Percentiles rank a stretch among this genome's conserved stretches.
Conservation (phyloP, 2,113 vertebrate genomes). For the Tychaedon coryphoeus region DNA sequence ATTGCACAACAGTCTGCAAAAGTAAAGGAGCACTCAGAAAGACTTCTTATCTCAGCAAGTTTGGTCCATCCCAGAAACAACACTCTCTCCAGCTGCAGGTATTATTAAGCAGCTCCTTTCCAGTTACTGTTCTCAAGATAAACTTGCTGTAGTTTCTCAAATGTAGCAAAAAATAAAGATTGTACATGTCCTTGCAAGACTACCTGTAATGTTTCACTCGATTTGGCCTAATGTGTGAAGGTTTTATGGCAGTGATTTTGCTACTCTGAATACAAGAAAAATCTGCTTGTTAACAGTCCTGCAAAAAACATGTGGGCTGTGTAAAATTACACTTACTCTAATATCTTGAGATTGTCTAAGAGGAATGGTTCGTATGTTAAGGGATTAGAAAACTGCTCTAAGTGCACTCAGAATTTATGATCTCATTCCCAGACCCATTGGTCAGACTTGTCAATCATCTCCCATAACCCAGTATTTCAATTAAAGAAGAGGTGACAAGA, state of each 20-base stretch:
- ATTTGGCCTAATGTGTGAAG: neutral
- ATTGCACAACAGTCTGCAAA: neutral
- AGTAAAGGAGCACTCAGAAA: neutral
- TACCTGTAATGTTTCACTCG: neutral
- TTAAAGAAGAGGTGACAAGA: neutral
- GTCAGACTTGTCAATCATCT: constrained; percentile 12
- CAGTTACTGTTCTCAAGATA: neutral
- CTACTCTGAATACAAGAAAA: neutral
- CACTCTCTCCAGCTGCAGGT: neutral
- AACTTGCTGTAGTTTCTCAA: neutral
- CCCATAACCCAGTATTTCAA: neutral
- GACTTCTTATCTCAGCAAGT: neutral
- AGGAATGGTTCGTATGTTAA: constrained; percentile 2
- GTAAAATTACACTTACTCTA: constrained; percentile 36
- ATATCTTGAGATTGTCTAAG: neutral
- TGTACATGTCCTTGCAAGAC: neutral
- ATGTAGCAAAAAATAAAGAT: neutral
- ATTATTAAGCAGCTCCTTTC: neutral
- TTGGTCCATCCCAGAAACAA: neutral
- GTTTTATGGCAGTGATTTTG: neutral
- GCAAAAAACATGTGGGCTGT: constrained; percentile 3
- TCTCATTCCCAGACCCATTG: constrained; percentile 19
- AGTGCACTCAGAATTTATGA: constrained; percentile 23
- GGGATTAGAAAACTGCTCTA: constrained; percentile 10
- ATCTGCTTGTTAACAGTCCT: neutral